Base-by-base conservation (phyloP, 2,888 invertebrate species). In the Scaeva pyrastri region DNA sequence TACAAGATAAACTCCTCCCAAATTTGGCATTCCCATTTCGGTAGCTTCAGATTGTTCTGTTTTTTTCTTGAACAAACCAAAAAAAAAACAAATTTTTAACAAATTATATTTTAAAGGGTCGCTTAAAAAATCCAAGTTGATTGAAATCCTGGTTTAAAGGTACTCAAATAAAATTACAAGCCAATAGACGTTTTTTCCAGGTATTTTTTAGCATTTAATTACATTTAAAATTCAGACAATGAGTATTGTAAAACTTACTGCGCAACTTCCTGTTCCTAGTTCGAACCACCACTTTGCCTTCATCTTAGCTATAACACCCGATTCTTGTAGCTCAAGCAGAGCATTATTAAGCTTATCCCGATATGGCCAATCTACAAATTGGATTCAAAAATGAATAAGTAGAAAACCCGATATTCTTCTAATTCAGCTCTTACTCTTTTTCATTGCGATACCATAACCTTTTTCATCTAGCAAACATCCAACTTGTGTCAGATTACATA, bases 241-340 rank as follows among this genome's bases (percentile, higher is more conserved):
- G 5, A 2, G 5, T 19, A n/a, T n/a, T n/a, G 11, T 21, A 11
- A 23, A 39, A 82, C 93, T 92, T 93, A 95, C 96, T 90, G 94
- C 93, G 90, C 96, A 96, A 82, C 96, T 95, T 52, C 95, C 96
- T n/a, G 95, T 96, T 89, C 96, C 94, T 91, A 95, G 95, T 93
- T 97, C 96, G 89, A 96, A 96, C 98, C 98, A 98, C 98, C 98
- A 98, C 91, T 95, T 96, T 87, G 95, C 95, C 92, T 97, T 97
- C 93, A 98, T 94, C 88, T 94, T 94, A 19, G 95, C 95, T 85
- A 98, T 94, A 83, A 94, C 94, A 43, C 97, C 97, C 55, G 94
- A 94, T 93, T 98, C 98, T 93, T 98, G 98, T 60, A 98, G 93
- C 90, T 95, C 95, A 82, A 98, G 93, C 83, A 98, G 94, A 58